Evolutionary conservation across 2,797 vertebrate genomes (phyloP).

Genomic region (Girardinus metallicus): DNA sequence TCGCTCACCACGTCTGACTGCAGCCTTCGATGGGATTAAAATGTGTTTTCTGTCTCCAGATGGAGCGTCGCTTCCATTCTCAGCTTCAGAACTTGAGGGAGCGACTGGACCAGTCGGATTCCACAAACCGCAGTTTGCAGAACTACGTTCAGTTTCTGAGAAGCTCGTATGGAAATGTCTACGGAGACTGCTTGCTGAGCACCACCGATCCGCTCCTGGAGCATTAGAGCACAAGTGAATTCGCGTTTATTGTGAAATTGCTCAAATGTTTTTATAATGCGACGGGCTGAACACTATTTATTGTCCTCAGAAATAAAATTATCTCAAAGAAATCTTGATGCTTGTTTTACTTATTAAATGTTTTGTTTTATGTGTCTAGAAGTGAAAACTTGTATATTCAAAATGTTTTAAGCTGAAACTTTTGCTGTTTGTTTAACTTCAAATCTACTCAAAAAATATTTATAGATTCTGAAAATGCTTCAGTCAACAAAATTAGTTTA

Average conservation of each 20-base stretch:
- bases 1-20: neutral
- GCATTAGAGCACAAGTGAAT: neutral
- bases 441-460: neutral
- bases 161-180: conserved; percentile 89
- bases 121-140: conserved; percentile 92
- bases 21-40: neutral
- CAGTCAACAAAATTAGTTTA: neutral
- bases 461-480: neutral
- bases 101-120: conserved; percentile 90
- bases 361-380: neutral
- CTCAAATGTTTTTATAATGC: neutral
- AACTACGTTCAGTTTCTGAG: conserved; percentile 95
- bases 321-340: neutral
- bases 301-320: neutral
- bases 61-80: conserved; percentile 86
- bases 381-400: neutral
- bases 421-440: neutral
- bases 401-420: neutral
- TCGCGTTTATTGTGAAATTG: neutral
- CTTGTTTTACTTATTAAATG: neutral
- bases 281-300: neutral
- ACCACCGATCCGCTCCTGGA: neutral
- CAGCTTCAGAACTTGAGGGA: conserved; percentile 90
- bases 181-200: conserved; percentile 83
- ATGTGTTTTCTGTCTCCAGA: conserved; percentile 71